Base-by-base conservation (phyloP, 2,113 vertebrate genomes). In the Solea senegalensis region DNA sequence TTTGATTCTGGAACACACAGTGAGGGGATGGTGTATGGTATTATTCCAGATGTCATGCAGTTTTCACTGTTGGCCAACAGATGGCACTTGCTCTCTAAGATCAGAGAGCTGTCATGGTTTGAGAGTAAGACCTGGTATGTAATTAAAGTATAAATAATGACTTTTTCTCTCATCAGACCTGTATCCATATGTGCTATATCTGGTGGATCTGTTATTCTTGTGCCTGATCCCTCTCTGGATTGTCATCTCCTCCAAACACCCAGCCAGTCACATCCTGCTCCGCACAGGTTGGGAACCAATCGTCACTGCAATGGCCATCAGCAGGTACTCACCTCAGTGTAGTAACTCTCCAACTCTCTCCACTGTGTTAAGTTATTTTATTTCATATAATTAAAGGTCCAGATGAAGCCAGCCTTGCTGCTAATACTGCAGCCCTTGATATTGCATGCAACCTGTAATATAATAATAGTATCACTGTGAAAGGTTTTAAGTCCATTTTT, bases 221-320 rank as follows among this genome's bases (percentile, higher is more conserved):
- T 86, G 92, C 56, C 85, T 99, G 87, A 95, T 93, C 49, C 97
- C 97, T 0, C 49, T 97, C 10, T 99, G 97, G 96, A 81, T 97
- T 56, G 72, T 92, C 15, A 76, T 96, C 0, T 94, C 95, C 61
- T 95, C 91, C 69, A 94, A 94, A 77, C 95, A 93, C 58, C 93
- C 96, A 0, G 90, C 93, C 55, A 94, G 95, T 78, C 72, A 86
- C 0, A 91, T 95, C 80, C 90, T 98, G 21, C 93, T 99, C 41
- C 95, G 93, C 13, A 92, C 94, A 0, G 96, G 97, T 6, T 99
- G 97, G 97, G 93, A 96, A 74, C 98, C 98, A 0, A 95, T 99
- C 61, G 94, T 98, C 9, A 94, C 96, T 6, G 96, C 97, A 3
- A 95, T 99, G 96, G 69, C 94, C 50, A 95, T 99, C 75, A 99